phyloP scores from a whole-genome alignment of 2,797 vertebrate genomes.

The Platalea minor region DNA sequence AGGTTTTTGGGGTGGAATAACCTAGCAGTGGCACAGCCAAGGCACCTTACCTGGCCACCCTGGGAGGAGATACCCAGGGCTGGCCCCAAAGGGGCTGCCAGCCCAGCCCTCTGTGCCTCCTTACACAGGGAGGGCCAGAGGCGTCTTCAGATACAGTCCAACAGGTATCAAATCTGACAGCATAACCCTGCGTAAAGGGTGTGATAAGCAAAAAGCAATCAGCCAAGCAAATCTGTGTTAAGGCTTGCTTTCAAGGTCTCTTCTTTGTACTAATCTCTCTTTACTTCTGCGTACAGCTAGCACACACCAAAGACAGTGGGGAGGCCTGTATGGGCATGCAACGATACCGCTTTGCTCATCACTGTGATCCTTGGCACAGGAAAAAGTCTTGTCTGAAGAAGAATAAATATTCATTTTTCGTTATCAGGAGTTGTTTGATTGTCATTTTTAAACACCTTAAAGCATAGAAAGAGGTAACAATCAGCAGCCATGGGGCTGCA shows the following conservation, averaged over 20 bases:
- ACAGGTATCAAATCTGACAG: constrained; percentile 17
- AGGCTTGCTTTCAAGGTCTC: neutral
- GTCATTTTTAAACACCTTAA: neutral
- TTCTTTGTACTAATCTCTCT: neutral
- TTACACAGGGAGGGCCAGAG: neutral
- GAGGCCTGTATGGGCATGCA: neutral
- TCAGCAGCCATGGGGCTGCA: neutral
- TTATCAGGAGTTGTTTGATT: neutral
- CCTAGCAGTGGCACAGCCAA: rapidly evolving
- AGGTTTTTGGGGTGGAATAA: neutral
- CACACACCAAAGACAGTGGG: neutral
- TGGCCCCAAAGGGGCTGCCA: neutral
- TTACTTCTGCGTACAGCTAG: neutral
- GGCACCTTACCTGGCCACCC: neutral
- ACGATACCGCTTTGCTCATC: neutral
- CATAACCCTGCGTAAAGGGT: neutral
- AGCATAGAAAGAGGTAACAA: neutral
- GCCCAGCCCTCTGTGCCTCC: neutral
- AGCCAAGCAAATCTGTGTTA: neutral
- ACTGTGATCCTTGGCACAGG: neutral
- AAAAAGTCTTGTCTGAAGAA: neutral
- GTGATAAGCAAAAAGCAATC: constrained; percentile 3
- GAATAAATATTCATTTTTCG: neutral
- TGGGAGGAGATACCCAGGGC: neutral
- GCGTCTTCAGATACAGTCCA: neutral